phyloP scores from a whole-genome alignment of 1,140 invertebrate genomes.

The Ylistrum balloti region DNA sequence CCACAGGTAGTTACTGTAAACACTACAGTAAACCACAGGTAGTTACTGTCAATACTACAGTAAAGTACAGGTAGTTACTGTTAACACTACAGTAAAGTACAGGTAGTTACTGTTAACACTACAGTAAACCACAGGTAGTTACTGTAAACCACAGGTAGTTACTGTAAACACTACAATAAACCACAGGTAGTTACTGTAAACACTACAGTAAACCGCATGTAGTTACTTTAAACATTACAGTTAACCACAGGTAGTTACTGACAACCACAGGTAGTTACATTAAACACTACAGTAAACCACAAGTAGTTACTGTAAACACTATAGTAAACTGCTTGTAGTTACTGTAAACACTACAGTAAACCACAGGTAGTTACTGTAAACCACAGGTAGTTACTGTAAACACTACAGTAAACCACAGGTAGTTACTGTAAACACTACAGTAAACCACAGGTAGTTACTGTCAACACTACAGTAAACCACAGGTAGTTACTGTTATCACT shows the following conservation, averaged over 20 bases:
- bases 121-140: no score
- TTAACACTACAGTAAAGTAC: not conserved
- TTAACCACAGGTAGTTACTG: not conserved
- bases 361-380: not conserved
- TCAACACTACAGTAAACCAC: no score
- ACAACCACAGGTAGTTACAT: not conserved
- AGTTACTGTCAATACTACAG: not conserved
- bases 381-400: no score
- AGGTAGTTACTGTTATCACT: no score
- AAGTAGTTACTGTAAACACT: not conserved
- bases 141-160: not conserved
- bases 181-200: not conserved
- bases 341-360: not conserved
- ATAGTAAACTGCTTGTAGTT: not conserved
- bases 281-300: not conserved
- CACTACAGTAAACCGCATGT: not conserved
- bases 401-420: no score
- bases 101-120: not conserved
- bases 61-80: not conserved
- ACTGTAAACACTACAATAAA: not conserved
- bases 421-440: no score
- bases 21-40: not conserved
- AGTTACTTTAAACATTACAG: not conserved
- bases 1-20: not conserved
- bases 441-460: no score